phyloP scores from a whole-genome alignment of 2,888 invertebrate genomes.

The Leptopilina drosophilae region DNA sequence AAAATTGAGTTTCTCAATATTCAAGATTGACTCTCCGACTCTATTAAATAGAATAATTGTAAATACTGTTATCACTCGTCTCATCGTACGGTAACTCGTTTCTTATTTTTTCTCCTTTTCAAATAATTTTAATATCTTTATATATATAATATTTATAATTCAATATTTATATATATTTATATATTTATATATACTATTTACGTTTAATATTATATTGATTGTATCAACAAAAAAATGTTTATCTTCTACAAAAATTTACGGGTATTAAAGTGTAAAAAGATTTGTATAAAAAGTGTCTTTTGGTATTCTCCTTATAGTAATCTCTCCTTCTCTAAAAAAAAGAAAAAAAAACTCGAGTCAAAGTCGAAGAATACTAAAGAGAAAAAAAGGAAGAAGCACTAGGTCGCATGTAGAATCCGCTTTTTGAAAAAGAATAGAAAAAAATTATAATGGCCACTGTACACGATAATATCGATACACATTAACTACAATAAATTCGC shows the following conservation, averaged over 20 bases:
- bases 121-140: slow-evolving; percentile 41
- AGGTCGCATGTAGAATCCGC: not conserved
- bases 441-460: slow-evolving; percentile 63
- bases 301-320: slow-evolving; percentile 54
- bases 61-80: slow-evolving; percentile 58
- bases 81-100: slow-evolving; percentile 61
- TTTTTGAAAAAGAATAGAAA: slow-evolving; percentile 47
- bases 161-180: slow-evolving; percentile 43
- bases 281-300: slow-evolving; percentile 63
- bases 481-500: slow-evolving; percentile 37
- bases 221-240: slow-evolving; percentile 34
- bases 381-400: slow-evolving; percentile 29
- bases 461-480: slow-evolving; percentile 65
- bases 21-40: slow-evolving; percentile 33
- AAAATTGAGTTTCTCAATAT: slow-evolving; percentile 23
- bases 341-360: not conserved
- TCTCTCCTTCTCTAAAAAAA: not conserved
- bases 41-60: slow-evolving; percentile 33
- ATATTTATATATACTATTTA: slow-evolving; percentile 41
- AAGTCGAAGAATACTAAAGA: not conserved
- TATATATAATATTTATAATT: slow-evolving; percentile 41
- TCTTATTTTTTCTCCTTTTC: slow-evolving; percentile 52
- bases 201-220: slow-evolving; percentile 49
- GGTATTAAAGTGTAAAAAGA: slow-evolving; percentile 60
- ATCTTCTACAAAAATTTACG: slow-evolving; percentile 44